Base-by-base conservation (phyloP, 2,113 vertebrate genomes). In the Suncus etruscus region DNA sequence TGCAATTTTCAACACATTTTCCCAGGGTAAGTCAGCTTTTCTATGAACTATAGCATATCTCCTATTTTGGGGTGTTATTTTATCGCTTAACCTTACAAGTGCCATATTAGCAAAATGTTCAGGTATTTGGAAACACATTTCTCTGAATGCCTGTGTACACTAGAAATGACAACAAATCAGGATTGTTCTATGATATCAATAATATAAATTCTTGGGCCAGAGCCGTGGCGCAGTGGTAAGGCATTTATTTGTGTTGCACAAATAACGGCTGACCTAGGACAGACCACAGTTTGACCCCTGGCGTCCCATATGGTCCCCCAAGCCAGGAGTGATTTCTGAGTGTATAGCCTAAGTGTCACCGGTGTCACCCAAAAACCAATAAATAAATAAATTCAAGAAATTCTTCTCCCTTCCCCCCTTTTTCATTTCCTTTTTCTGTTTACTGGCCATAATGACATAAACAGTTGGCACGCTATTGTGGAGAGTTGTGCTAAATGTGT, bases 21-120 rank as follows among this genome's bases (percentile, higher is more conserved):
- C 98, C 96, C 96, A 98, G 97, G 98, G 99, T 99, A 96, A 98
- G 98, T 93, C 68, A 80, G 25, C 75, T 68, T 0, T 82, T 86
- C 68, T 83, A 12, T 76, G n/a, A 90, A 11, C 18, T 61, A 24
- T 22, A 54, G 6, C 31, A 0, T 90, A 8, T 70, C 16, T 90
- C 31, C n/a, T 69, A 16, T 69, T 48, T 61, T 0, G 25, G 45
- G 51, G 0, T 58, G 0, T 80, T 82, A 6, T 16, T 94, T 87
- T 83, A 7, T 91, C 61, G 61, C 70, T 82, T 69, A 87, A 72
- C 12, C 47, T 76, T 89, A 15, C 10, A 9, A 50, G 0, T 74
- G 14, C 22, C 27, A 3, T 83, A 11, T 39, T n/a, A 65, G 81
- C 48, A 32, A 48, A 81, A 81, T 74, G 25, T 63, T 31, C 48